A percentile compares a stretch with the other conserved stretches of the same genome.
Evolutionary conservation across 2,797 vertebrate species (phyloP).

Genomic region (Poliocrania exsul): DNA sequence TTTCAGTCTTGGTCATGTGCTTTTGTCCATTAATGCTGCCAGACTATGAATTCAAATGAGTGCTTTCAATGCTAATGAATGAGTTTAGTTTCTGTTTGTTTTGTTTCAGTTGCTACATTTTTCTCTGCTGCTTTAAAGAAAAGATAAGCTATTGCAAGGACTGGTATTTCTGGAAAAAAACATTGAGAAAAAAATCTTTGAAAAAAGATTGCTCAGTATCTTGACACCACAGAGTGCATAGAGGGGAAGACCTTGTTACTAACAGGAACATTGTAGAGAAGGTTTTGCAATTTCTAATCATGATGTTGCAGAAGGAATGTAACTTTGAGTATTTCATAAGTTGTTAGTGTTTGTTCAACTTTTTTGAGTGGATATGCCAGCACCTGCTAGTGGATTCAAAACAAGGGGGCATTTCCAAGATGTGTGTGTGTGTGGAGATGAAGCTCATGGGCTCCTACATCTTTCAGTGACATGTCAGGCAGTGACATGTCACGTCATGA

Average conservation of each 20-base stretch:
- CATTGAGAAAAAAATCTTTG: not conserved
- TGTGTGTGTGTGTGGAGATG: not conserved
- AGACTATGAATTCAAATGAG: not conserved
- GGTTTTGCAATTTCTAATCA: not conserved
- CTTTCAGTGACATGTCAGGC: conserved; percentile 29
- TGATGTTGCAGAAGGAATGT: not conserved
- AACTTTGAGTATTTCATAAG: not conserved
- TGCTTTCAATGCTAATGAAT: not conserved
- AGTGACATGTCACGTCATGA: conserved; percentile 44
- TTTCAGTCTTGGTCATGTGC: not conserved
- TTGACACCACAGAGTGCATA: accelerated
- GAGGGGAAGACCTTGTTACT: not conserved
- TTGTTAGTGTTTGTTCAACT: not conserved
- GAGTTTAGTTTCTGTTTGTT: not conserved
- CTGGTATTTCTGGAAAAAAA: not conserved
- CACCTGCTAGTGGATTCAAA: not conserved
- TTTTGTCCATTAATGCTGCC: not conserved
- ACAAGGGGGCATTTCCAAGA: not conserved
- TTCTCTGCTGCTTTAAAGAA: not conserved
- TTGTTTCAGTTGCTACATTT: not conserved
- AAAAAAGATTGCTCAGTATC: not conserved
- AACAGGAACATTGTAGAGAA: not conserved
- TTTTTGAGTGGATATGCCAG: not conserved
- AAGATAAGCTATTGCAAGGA: not conserved
- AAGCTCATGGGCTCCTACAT: not conserved